These are phyloP conservation scores for Oreochromis aureus DNA, from an alignment of 2,113 vertebrate genomes.

Conservation along the genomic window DNA sequence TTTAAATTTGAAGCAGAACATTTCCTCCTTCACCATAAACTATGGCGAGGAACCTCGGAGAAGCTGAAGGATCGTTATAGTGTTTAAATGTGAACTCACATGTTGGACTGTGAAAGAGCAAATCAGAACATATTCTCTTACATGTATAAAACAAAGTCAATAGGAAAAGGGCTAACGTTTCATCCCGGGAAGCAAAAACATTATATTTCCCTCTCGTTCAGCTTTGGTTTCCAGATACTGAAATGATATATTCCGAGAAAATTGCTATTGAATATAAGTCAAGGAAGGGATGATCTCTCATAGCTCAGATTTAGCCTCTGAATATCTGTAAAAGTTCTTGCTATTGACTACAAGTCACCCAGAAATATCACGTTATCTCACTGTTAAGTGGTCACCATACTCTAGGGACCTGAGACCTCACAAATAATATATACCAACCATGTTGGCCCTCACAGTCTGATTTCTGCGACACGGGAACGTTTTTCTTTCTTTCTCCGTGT, in stretches of 20 bases:
- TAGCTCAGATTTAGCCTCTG: constrained; percentile 22
- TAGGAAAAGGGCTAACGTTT: not conserved
- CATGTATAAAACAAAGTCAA: not conserved
- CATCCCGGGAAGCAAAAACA: constrained; percentile 23
- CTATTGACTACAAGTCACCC: constrained; percentile 36
- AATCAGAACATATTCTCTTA: not conserved
- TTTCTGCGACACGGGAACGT: constrained; percentile 4
- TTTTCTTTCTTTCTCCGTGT: not conserved
- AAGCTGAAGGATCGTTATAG: not conserved
- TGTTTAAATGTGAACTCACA: not conserved
- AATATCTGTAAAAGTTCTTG: constrained; percentile 12
- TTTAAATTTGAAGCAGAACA: constrained; percentile 29
- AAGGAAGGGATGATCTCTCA: constrained; percentile 16
- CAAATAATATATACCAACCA: constrained; percentile 12
- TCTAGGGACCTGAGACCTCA: not conserved
- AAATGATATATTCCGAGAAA: constrained; percentile 35
- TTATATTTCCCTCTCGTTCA: not conserved
- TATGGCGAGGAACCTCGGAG: not conserved
- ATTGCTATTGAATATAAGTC: constrained; percentile 36
- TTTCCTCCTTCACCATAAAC: constrained; percentile 29
- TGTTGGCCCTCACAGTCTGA: constrained; percentile 5
- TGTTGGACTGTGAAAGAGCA: not conserved
- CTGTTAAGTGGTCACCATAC: constrained; percentile 6
- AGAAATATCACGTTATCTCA: constrained; percentile 37
- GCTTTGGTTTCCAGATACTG: not conserved